These are phyloP conservation scores for Dicerorhinus sumatrensis DNA, from an alignment of 2,113 vertebrate species.

Conservation along the genomic window DNA sequence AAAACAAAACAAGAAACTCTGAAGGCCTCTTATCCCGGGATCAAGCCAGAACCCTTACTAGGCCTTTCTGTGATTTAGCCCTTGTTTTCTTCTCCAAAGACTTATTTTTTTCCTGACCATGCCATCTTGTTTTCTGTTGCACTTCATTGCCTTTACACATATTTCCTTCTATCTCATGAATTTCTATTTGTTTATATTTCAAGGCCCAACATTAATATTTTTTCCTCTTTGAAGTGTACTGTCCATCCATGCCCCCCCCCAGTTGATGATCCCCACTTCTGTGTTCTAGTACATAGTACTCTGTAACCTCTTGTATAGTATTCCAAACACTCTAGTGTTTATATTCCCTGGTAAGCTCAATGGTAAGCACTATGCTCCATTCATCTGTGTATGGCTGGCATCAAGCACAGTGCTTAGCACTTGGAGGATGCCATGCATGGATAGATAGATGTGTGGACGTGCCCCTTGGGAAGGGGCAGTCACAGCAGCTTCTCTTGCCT, in stretches of 20 bases:
- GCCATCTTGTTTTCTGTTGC: conserved; percentile 38
- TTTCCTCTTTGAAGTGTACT: conserved; percentile 28
- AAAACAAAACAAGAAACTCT: background rate
- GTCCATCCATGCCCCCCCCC: background rate
- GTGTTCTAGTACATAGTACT: background rate
- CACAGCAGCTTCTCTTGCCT: background rate
- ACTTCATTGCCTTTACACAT: background rate
- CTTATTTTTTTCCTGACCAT: background rate
- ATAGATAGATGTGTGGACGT: background rate
- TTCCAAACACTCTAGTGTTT: background rate
- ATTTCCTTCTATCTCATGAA: conserved; percentile 23
- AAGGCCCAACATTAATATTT: background rate
- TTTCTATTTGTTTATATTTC: conserved; percentile 13
- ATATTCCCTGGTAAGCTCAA: background rate
- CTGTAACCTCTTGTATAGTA: background rate
- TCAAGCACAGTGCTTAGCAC: background rate
- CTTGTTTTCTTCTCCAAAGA: conserved; percentile 1
- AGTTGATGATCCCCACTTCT: background rate
- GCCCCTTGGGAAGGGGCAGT: background rate
- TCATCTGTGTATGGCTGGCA: conserved; percentile 10
- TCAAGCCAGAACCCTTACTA: background rate
- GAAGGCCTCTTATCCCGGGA: background rate
- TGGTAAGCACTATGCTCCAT: background rate
- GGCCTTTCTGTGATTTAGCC: background rate
- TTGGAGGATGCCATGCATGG: background rate